Base-by-base conservation (phyloP, 2,113 vertebrate genomes). In the Daubentonia madagascariensis region DNA sequence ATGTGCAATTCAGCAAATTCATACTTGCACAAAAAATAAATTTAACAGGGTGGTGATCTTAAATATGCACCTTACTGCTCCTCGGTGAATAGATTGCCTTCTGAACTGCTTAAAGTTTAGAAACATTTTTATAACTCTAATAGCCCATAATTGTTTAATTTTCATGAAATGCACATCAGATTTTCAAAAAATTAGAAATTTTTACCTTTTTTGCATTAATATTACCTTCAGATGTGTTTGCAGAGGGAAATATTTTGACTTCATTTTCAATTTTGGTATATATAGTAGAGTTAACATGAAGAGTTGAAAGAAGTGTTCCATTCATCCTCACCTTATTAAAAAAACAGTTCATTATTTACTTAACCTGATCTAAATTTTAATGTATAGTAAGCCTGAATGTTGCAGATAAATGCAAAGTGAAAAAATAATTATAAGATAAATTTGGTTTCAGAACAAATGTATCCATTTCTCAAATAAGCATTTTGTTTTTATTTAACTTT, bases 401-500 rank as follows among this genome's bases (percentile, higher is more conserved):
- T 61, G 2, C 30, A 70, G 0, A 43, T 50, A 61, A 78, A 92
- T 20, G 5, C 6, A 80, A 73, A 81, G 87, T 52, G 25, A 80
- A 79, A 78, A 84, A 85, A n/a, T 32, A 93, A 79, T 50, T 79
- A 40, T 81, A 81, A 84, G 65, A 32, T 68, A 61, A 90, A 68
- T 93, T 93, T 68, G 8, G 20, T 48, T 75, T 72, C 40, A 83
- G 93, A 91, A 84, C 11, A 25, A 84, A 76, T 32, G 3, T 93
- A 84, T 40, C 12, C 16, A n/a, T 70, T 75, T 85, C 20, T 54
- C 45, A 73, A 70, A 94, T 65, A 90, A 78, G 18, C 8, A 79
- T 94, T 88, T 88, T 72, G 8, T 40, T 87, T 84, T 78, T 37
- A 85, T 84, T 84, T 88, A 76, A 85, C n/a, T 78, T 90, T 68